Conservation (phyloP, 2,113 vertebrate species). For the Anarhynchus alexandrinus region DNA sequence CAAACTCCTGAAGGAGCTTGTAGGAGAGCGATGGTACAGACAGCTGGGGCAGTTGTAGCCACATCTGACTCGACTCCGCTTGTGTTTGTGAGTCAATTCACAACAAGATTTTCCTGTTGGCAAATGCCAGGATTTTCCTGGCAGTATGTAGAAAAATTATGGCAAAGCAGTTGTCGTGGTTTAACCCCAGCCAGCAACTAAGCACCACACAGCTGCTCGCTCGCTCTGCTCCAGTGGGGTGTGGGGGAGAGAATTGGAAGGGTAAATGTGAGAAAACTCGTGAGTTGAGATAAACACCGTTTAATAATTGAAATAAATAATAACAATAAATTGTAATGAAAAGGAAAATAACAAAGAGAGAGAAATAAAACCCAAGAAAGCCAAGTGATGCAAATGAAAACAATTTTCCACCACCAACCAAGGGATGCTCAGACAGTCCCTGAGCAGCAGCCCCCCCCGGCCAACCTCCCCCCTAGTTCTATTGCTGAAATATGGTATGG, state of each 20-base stretch:
- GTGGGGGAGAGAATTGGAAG: not conserved
- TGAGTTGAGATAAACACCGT: not conserved
- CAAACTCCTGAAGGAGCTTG: not conserved
- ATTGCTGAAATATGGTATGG: not conserved
- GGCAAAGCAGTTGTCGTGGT: not conserved
- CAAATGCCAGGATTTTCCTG: not conserved
- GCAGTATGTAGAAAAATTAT: not conserved
- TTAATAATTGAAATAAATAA: not conserved
- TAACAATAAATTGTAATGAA: not conserved
- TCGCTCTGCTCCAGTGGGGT: accelerated
- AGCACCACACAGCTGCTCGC: accelerated
- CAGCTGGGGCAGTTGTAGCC: not conserved
- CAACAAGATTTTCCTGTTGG: not conserved
- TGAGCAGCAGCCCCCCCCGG: accelerated
- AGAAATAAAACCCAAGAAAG: not conserved
- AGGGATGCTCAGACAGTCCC: not conserved
- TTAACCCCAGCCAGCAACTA: not conserved
- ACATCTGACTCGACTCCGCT: not conserved
- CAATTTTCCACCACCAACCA: not conserved
- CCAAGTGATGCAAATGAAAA: not conserved
- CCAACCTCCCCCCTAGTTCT: not conserved
- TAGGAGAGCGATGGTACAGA: not conserved
- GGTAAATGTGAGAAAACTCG: not conserved
- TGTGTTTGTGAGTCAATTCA: not conserved
- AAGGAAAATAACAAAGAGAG: not conserved